These are phyloP conservation scores for Coregonus ussuriensis DNA, from an alignment of 2,797 vertebrate genomes.

Conservation along the genomic window DNA sequence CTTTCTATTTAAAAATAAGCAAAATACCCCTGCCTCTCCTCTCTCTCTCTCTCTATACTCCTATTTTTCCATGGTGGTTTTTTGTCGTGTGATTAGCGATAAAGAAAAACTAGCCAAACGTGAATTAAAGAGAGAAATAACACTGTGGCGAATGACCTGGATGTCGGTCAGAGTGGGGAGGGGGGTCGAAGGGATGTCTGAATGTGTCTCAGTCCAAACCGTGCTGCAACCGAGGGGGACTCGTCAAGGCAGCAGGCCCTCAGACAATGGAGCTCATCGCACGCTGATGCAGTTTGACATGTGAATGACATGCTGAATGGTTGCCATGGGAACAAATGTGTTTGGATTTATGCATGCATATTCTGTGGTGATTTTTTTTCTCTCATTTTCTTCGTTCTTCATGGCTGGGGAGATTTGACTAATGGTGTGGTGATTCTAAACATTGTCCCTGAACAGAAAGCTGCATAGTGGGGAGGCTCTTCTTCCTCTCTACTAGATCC, in stretches of 20 bases:
- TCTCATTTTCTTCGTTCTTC: constrained; percentile 41
- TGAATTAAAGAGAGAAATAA: constrained; percentile 75
- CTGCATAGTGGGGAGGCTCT: constrained; percentile 63
- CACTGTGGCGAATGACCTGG: constrained; percentile 78
- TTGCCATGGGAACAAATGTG: constrained; percentile 99
- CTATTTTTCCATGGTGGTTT: constrained; percentile 60
- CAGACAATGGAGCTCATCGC: constrained; percentile 97
- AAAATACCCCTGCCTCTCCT: constrained; percentile 69
- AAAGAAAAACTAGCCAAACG: constrained; percentile 62
- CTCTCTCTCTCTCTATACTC: constrained; percentile 53
- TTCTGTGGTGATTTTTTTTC: constrained; percentile 75
- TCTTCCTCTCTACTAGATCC: constrained; percentile 37
- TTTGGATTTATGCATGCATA: constrained; percentile 99
- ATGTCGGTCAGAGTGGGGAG: constrained; percentile 67
- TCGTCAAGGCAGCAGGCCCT: constrained; percentile 76
- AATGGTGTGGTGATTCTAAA: constrained; percentile 89
- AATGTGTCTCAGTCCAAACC: constrained; percentile 77
- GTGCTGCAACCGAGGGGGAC: constrained; percentile 84
- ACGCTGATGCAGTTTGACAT: constrained; percentile 98
- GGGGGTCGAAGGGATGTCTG: constrained; percentile 28
- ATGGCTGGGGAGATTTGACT: constrained; percentile 90
- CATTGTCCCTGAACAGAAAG: constrained; percentile 63
- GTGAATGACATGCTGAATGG: constrained; percentile 99
- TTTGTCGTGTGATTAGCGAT: constrained; percentile 76
- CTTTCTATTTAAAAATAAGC: constrained; percentile 58